Conservation (phyloP, 2,113 vertebrate species). For the Aspidoscelis tigris region DNA sequence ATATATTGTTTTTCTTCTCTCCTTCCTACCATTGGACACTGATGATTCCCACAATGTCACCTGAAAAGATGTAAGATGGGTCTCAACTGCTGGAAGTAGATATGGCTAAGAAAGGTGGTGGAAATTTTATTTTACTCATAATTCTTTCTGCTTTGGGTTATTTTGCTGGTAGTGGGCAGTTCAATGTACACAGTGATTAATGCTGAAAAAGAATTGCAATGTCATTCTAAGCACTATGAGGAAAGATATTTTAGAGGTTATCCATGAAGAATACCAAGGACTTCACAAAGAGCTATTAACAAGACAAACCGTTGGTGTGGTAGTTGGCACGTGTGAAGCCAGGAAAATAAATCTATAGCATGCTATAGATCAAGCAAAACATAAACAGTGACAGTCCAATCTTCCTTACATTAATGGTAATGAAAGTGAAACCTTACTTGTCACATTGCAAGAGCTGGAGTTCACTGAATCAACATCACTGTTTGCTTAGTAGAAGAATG, state of each 20-base stretch:
- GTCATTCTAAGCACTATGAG: neutral
- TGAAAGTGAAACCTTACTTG: neutral
- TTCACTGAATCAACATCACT: neutral
- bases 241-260: neutral
- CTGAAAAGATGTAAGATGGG: neutral
- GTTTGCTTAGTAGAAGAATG: neutral
- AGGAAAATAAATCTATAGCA: conserved; percentile 33
- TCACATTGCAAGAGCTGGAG: neutral
- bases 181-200: neutral
- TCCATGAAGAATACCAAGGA: neutral
- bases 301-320: neutral
- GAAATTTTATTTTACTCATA: neutral
- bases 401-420: conserved; percentile 6
- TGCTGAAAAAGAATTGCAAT: neutral
- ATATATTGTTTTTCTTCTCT: too few relatives aligned
- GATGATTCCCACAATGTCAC: neutral
- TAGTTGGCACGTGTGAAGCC: conserved; percentile 10
- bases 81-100: neutral
- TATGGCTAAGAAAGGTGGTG: neutral
- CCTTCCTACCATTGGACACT: too few relatives aligned
- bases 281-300: conserved; percentile 3
- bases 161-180: neutral
- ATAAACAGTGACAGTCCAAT: neutral
- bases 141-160: too few relatives aligned
- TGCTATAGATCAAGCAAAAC: conserved; percentile 31